Conservation (phyloP, 2,888 invertebrate genomes). For the Listrodromus nycthemerus region DNA sequence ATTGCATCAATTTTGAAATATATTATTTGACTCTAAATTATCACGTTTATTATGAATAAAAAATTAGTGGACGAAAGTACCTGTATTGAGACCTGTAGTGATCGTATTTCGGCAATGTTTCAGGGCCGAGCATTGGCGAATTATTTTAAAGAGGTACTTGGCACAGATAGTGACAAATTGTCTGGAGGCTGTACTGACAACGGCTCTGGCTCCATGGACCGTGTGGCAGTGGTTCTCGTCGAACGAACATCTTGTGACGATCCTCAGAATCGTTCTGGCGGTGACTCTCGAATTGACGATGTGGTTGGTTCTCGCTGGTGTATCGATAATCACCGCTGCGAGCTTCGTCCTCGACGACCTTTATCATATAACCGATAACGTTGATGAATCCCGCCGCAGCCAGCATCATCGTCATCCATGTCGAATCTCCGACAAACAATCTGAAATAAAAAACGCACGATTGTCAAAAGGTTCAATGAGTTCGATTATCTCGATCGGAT, state of each 20-base stretch:
- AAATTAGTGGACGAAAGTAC: no score
- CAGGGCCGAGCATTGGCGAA: slow-evolving; percentile 14
- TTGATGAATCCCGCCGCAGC: neutral
- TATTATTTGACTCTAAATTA: no score
- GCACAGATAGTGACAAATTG: slow-evolving; percentile 65
- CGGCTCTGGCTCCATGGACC: slow-evolving; percentile 62
- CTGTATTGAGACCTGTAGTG: no score
- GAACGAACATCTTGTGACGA: slow-evolving; percentile 69
- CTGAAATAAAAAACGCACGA: neutral
- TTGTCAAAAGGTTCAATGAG: neutral
- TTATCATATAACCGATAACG: slow-evolving; percentile 40
- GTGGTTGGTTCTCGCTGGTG: slow-evolving; percentile 76
- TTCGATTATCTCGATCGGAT: no score
- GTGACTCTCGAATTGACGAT: slow-evolving; percentile 74
- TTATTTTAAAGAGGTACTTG: slow-evolving; percentile 9
- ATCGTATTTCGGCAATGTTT: neutral
- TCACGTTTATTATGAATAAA: no score
- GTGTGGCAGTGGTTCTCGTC: slow-evolving; percentile 71
- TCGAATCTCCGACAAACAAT: neutral
- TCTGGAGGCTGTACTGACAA: slow-evolving; percentile 66
- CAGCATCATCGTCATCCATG: neutral
- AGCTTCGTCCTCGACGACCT: slow-evolving; percentile 73
- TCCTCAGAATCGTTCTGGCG: slow-evolving; percentile 72
- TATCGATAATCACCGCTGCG: slow-evolving; percentile 72
- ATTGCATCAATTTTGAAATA: no score